Base-by-base conservation (phyloP, 2,113 vertebrate species). In the Triplophysa siluroides region DNA sequence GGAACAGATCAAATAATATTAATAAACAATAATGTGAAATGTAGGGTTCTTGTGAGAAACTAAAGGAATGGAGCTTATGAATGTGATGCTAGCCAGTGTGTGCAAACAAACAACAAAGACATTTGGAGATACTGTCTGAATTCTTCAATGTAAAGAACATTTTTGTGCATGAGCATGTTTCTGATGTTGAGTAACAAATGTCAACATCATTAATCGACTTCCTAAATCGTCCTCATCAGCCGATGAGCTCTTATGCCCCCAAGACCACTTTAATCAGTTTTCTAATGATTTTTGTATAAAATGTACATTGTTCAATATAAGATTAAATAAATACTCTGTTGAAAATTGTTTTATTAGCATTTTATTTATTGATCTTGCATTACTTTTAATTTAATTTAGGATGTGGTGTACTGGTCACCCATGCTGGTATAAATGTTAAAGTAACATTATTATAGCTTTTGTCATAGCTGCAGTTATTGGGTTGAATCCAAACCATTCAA, bases 301-400 rank as follows among this genome's bases (percentile, higher is more conserved):
- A 84, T 86, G 82, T 84, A 79, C 85, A 86, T 78, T 80, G 80
- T 85, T 88, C 87, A 85, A 84, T 75, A 78, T 81, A 70, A 86
- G 33, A 75, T 60, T 23, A 62, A 85, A 82, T 78, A 83, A 85
- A 78, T 78, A 47, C 80, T 76, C 76, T 73, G 68, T 79, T 83
- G 11, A 70, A 83, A 82, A 76, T 72, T 6, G 23, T 78, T 41
- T 21, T 38, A 21, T 60, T 76, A 41, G 8, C 21, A 18, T 78
- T 10, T 76, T 62, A n/a, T n/a, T n/a, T 18, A 50, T 24, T 23
- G 33, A 38, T 8, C 33, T 38, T 38, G 0, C 33, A 38, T 7
- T 38, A 38, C 43, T 12, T 9, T 45, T 45, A 45, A 33, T 13
- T 80, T 16, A 19, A 7, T 38, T 6, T 8, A 38, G 33, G 33